Evolutionary conservation across 2,797 vertebrate species (phyloP).

Genomic region (Erithacus rubecula): DNA sequence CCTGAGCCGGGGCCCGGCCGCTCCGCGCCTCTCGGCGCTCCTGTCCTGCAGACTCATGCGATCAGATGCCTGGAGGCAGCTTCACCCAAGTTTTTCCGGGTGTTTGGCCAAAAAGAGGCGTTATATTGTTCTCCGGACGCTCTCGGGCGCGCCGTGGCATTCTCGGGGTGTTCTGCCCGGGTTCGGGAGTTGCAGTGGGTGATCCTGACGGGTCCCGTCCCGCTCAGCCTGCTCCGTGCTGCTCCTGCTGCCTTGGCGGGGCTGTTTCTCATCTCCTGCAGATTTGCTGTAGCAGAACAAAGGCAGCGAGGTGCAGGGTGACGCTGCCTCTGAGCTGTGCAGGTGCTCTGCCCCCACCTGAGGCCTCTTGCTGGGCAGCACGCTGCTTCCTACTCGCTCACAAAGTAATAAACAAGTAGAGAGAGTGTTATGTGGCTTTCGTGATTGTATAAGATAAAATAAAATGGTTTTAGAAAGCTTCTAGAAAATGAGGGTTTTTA

Average conservation of each 20-base stretch:
- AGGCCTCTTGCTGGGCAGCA: background rate
- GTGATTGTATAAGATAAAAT: rapidly evolving
- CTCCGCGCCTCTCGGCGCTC: background rate
- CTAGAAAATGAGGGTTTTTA: background rate
- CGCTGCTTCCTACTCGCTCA: background rate
- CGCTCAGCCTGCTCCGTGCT: rapidly evolving
- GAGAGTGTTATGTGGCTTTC: rapidly evolving
- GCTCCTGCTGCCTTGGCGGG: rapidly evolving
- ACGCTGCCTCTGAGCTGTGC: rapidly evolving
- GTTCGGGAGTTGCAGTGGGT: background rate
- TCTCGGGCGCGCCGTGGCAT: rapidly evolving
- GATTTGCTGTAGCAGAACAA: background rate
- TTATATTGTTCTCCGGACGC: rapidly evolving
- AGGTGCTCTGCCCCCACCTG: background rate
- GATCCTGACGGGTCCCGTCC: background rate
- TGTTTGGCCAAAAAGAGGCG: rapidly evolving
- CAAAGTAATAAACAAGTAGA: rapidly evolving
- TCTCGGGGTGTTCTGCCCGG: no score
- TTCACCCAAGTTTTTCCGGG: background rate
- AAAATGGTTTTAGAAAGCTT: background rate
- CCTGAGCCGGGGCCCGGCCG: background rate
- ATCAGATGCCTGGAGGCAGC: background rate
- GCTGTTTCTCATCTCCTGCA: no score
- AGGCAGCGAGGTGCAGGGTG: rapidly evolving
- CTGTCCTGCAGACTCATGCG: background rate